phyloP scores from a whole-genome alignment of 2,113 vertebrate species.

The Chelonoidis abingdonii region DNA sequence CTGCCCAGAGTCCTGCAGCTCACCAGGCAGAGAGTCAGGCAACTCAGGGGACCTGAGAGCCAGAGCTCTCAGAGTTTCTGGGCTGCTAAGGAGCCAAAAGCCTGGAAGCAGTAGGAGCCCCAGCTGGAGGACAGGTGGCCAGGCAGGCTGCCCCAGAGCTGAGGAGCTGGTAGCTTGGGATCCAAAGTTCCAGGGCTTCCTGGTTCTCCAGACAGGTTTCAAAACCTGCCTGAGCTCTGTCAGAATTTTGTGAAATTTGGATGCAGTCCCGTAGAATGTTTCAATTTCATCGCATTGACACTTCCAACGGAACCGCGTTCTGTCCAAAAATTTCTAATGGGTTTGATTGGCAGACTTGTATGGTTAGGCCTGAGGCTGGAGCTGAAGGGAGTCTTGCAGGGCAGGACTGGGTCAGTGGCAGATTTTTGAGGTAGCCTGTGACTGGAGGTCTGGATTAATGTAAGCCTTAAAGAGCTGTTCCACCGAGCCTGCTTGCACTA shows the following conservation, averaged over 20 bases:
- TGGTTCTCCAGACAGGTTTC: too few species aligned
- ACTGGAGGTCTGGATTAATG: background rate
- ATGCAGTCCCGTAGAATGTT: fast-evolving
- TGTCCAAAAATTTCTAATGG: fast-evolving
- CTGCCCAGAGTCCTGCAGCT: background rate
- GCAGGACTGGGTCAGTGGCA: background rate
- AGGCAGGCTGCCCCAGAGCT: background rate
- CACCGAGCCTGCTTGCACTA: fast-evolving
- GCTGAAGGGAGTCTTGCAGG: background rate
- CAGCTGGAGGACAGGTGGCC: too few species aligned
- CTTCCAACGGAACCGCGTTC: fast-evolving
- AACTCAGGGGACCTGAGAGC: background rate
- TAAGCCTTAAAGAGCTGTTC: background rate
- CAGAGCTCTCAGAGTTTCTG: background rate
- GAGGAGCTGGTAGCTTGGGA: background rate
- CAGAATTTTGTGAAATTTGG: background rate
- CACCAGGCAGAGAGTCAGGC: too few species aligned
- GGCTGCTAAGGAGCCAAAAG: background rate
- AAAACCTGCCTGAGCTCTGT: background rate
- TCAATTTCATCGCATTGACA: background rate
- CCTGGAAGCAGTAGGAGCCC: too few species aligned
- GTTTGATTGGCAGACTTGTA: background rate
- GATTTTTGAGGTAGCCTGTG: background rate
- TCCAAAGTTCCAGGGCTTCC: too few species aligned
- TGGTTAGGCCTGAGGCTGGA: fast-evolving